Percentiles rank a stretch among this genome's conserved stretches.
Conservation (phyloP, 2,888 invertebrate species). For the Geotrupes spiniger region DNA sequence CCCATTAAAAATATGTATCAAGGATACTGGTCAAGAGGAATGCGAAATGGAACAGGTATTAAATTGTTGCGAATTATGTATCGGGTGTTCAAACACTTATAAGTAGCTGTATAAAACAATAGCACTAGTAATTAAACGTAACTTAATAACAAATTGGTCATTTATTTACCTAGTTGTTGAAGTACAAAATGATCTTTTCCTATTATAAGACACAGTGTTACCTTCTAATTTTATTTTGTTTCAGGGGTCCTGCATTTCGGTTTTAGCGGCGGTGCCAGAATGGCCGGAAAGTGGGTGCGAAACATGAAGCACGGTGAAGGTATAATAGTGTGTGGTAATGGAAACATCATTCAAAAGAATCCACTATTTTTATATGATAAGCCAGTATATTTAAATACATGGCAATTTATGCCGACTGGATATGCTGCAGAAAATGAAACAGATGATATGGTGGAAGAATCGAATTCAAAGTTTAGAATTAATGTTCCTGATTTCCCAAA, state of each 20-base stretch:
- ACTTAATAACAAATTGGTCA: no score
- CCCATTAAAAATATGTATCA: conserved; percentile 55
- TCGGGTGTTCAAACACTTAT: no score
- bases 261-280: conserved; percentile 54
- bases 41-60: conserved; percentile 53
- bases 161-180: no score
- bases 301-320: conserved; percentile 60
- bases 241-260: conserved; percentile 48
- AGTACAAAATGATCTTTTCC: no score
- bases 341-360: conserved; percentile 51
- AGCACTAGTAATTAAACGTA: no score
- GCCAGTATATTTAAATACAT: conserved; percentile 36
- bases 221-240: no score
- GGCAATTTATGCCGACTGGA: background rate
- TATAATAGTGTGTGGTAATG: conserved; percentile 57
- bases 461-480: no score
- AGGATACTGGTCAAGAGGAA: conserved; percentile 58
- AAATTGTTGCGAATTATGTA: no score
- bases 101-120: no score
- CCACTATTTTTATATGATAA: conserved; percentile 56
- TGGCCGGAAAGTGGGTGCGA: conserved; percentile 56
- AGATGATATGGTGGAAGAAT: background rate
- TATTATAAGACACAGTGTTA: no score
- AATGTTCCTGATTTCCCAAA: conserved; percentile 8
- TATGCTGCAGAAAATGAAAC: background rate